Evolutionary conservation across 2,888 invertebrate genomes (phyloP).

Genomic region (Cryptocephalus moraei): DNA sequence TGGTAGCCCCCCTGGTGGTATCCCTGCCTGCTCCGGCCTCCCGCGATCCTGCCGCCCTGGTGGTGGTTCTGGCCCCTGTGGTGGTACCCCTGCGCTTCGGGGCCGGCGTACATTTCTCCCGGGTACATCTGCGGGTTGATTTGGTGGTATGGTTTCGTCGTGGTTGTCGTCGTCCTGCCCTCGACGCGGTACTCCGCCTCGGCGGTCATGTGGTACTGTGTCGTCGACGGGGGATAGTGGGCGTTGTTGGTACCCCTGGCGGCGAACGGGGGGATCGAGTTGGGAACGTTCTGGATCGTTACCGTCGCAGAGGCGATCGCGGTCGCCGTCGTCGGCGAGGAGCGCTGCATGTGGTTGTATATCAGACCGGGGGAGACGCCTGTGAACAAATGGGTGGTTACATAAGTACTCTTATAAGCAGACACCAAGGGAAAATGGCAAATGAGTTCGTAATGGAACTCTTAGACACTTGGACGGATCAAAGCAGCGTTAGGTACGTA

Average conservation of each 20-base stretch:
- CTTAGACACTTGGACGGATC: too few relatives aligned
- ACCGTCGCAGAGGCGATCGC: constrained; percentile 47
- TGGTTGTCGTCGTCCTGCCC: constrained; percentile 5
- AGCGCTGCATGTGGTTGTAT: constrained; percentile 51
- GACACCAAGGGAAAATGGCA: too few relatives aligned
- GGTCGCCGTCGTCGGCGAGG: constrained; percentile 60
- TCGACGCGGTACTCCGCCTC: constrained; percentile 31
- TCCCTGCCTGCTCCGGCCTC: constrained; percentile 29
- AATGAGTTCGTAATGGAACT: too few relatives aligned
- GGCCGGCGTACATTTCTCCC: constrained; percentile 34
- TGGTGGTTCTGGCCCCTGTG: constrained; percentile 27
- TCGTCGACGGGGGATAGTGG: constrained; percentile 21
- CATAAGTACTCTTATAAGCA: too few relatives aligned
- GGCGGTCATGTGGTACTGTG: constrained; percentile 33
- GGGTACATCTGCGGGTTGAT: constrained; percentile 15
- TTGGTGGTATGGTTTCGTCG: constrained; percentile 22
- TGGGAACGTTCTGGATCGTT: constrained; percentile 47
- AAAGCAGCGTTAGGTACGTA: too few relatives aligned
- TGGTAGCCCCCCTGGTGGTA: constrained; percentile 40
- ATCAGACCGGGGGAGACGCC: constrained; percentile 31
- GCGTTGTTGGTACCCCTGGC: constrained; percentile 41
- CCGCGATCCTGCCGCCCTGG: constrained; percentile 19
- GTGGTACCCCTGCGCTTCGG: constrained; percentile 29
- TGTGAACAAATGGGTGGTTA: constrained; percentile 7
- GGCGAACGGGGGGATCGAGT: constrained; percentile 48